A percentile compares a stretch with the other conserved stretches of the same genome.
These are phyloP conservation scores for Rallus crepitans DNA, from an alignment of 2,797 vertebrate genomes.

Conservation along the genomic window DNA sequence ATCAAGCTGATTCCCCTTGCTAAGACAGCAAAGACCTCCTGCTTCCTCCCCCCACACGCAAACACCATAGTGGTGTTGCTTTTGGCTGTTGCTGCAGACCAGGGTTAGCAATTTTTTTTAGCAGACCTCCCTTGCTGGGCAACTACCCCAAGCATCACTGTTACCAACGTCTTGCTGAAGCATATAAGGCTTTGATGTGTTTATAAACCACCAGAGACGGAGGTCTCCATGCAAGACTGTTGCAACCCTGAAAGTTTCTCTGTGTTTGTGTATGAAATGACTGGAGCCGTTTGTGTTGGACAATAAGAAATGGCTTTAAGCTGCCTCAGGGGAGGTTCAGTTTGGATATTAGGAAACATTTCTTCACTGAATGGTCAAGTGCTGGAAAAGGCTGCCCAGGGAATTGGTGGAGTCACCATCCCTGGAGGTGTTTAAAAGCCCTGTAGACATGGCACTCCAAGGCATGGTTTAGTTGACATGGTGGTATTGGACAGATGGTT, in stretches of 20 bases:
- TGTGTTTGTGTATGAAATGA: neutral
- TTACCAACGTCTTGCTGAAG: neutral
- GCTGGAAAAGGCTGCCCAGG: no score
- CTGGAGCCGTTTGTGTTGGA: neutral
- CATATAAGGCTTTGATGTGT: neutral
- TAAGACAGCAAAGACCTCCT: neutral
- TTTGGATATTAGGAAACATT: no score
- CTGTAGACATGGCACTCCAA: no score
- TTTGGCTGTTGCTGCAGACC: neutral
- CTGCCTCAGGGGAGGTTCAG: no score
- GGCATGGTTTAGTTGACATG: no score
- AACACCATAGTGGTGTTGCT: neutral
- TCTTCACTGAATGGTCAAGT: no score
- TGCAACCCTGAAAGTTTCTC: neutral
- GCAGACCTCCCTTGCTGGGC: neutral
- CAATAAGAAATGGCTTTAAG: no score
- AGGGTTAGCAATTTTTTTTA: neutral
- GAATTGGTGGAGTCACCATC: no score
- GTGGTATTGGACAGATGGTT: no score
- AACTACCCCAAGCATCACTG: neutral
- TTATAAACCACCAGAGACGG: neutral
- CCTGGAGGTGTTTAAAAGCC: no score
- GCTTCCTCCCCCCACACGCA: neutral
- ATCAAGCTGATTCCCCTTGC: neutral
- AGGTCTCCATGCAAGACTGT: neutral